These are phyloP conservation scores for Psettodes erumei DNA, from an alignment of 2,113 vertebrate species.

Conservation along the genomic window DNA sequence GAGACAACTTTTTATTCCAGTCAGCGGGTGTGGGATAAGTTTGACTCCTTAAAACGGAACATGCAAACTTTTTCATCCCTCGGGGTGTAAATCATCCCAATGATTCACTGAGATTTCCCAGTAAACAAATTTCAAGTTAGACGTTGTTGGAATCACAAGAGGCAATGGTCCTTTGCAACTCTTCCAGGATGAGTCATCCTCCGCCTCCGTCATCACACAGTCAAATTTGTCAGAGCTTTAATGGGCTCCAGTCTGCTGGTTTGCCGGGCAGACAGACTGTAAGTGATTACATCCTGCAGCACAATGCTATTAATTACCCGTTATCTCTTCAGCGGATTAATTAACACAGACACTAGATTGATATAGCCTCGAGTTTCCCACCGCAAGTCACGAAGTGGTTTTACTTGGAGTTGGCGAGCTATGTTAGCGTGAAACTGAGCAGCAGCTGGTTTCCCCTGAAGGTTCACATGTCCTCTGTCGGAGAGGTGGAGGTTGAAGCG, in stretches of 20 bases:
- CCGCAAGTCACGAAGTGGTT: conserved; percentile 59
- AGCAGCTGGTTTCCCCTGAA: conserved; percentile 46
- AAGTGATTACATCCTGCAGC: conserved; percentile 71
- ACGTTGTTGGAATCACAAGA: conserved; percentile 32
- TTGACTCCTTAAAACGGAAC: not conserved
- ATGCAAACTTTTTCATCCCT: conserved; percentile 2
- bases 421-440: conserved; percentile 29
- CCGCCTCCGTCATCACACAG: conserved; percentile 35
- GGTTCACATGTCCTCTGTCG: conserved; percentile 33
- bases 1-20: not conserved
- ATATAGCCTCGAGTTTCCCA: conserved; percentile 62
- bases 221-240: conserved; percentile 53
- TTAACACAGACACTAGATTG: conserved; percentile 66
- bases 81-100: conserved; percentile 18
- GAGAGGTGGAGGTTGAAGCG: conserved; percentile 32
- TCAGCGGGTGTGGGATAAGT: not conserved
- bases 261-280: conserved; percentile 47
- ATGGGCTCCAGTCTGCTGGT: conserved; percentile 55
- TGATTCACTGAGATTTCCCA: conserved; percentile 21
- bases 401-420: conserved; percentile 26
- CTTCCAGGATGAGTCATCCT: conserved; percentile 33
- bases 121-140: conserved; percentile 44
- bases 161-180: conserved; percentile 19
- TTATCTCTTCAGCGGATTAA: conserved; percentile 74
- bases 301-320: conserved; percentile 78